These are phyloP conservation scores for Torymus auratus DNA, from an alignment of 2,888 invertebrate genomes.

Conservation along the genomic window DNA sequence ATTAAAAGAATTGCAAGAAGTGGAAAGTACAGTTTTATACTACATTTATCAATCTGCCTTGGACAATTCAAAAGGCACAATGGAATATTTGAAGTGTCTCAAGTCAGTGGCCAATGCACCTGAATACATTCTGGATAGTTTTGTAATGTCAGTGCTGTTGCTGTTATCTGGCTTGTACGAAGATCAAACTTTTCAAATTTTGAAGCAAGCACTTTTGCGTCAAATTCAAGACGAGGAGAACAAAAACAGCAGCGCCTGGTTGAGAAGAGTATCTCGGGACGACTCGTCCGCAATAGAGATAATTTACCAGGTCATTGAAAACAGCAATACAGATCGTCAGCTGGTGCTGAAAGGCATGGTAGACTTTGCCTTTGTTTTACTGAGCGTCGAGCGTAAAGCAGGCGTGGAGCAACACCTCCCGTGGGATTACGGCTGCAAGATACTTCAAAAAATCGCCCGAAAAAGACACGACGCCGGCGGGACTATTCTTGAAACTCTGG, in stretches of 20 bases:
- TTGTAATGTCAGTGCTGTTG: slow-evolving; percentile 81
- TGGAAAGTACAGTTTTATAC: slow-evolving; percentile 81
- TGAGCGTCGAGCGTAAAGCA: slow-evolving; percentile 71
- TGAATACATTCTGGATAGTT: slow-evolving; percentile 81
- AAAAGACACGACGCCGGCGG: slow-evolving; percentile 79
- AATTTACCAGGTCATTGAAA: slow-evolving; percentile 77
- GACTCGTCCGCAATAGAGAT: slow-evolving; percentile 74
- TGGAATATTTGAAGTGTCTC: slow-evolving; percentile 76
- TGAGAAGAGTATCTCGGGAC: slow-evolving; percentile 76
- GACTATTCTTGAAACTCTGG: slow-evolving; percentile 79
- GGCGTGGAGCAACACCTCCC: slow-evolving; percentile 74
- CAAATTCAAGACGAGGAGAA: slow-evolving; percentile 77
- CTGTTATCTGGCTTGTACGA: slow-evolving; percentile 78
- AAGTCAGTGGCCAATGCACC: slow-evolving; percentile 79
- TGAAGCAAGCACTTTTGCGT: slow-evolving; percentile 70
- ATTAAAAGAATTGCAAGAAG: slow-evolving; percentile 78
- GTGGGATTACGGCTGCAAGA: slow-evolving; percentile 79
- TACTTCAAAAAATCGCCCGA: slow-evolving; percentile 80
- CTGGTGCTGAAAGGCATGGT: slow-evolving; percentile 78
- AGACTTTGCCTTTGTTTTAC: slow-evolving; percentile 78
- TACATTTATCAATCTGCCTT: slow-evolving; percentile 78
- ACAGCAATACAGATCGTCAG: slow-evolving; percentile 78
- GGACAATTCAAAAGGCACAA: slow-evolving; percentile 76
- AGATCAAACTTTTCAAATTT: slow-evolving; percentile 76
- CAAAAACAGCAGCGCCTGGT: slow-evolving; percentile 79